Evolutionary conservation across 2,113 vertebrate genomes (phyloP).

Genomic region (Procavia capensis): DNA sequence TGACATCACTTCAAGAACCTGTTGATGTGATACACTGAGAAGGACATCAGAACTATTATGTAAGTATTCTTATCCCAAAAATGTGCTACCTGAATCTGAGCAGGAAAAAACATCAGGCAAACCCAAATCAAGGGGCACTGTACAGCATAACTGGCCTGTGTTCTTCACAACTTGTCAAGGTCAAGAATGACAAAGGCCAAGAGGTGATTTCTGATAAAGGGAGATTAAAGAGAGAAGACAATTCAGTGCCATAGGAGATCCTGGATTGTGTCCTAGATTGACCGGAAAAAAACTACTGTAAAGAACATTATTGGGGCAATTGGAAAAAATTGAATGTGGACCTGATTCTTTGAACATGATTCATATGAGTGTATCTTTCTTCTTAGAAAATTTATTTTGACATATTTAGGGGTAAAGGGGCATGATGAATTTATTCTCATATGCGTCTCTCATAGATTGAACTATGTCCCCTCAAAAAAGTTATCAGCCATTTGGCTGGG

Average conservation of each 20-base stretch:
- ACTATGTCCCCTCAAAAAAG: no score
- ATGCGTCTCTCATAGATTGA: no score
- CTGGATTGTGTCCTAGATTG: neutral
- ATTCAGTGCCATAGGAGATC: neutral
- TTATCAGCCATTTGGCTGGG: no score
- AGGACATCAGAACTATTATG: neutral
- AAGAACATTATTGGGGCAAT: neutral
- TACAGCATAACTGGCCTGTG: neutral
- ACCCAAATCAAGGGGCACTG: neutral
- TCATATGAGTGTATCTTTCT: constrained; percentile 3
- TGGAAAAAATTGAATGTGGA: neutral
- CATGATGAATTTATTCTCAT: neutral
- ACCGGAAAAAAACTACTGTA: neutral
- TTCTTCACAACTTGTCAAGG: neutral
- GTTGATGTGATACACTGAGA: neutral
- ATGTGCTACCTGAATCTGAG: neutral
- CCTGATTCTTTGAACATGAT: neutral
- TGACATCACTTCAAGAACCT: neutral
- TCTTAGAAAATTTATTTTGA: neutral
- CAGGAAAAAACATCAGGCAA: neutral
- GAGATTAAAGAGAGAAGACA: neutral
- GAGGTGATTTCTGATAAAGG: constrained; percentile 1
- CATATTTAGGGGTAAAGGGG: constrained; percentile 1
- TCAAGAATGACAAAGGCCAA: neutral
- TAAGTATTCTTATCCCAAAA: neutral